phyloP scores from a whole-genome alignment of 2,888 invertebrate genomes.

The Sinelater perroti region DNA sequence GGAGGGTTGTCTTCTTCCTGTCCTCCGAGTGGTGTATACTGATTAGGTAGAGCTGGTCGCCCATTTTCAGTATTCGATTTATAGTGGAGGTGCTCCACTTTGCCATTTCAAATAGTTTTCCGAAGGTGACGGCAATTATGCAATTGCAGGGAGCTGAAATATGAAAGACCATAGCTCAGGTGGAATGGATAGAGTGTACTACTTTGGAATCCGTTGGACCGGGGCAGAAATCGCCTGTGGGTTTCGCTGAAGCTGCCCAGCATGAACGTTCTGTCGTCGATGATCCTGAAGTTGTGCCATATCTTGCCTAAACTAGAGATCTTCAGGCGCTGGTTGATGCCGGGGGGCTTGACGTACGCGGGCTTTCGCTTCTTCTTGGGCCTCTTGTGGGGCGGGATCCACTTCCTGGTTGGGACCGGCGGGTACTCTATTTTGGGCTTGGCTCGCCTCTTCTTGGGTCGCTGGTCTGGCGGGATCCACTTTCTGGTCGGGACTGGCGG shows the following conservation, averaged over 20 bases:
- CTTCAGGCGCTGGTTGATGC: constrained; percentile 49
- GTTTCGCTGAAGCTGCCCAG: constrained; percentile 51
- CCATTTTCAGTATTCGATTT: constrained; percentile 65
- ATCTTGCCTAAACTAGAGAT: constrained; percentile 52
- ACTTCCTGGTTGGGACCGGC: constrained; percentile 54
- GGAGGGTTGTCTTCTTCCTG: constrained; percentile 43
- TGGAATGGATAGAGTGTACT: constrained; percentile 6
- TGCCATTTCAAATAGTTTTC: constrained; percentile 65
- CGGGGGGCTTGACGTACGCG: constrained; percentile 50
- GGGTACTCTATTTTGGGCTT: constrained; percentile 52
- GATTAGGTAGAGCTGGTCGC: constrained; percentile 62
- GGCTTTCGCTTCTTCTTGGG: constrained; percentile 42
- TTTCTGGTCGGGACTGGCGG: constrained; percentile 55
- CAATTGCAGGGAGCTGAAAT: constrained; percentile 59
- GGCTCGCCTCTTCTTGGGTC: constrained; percentile 38
- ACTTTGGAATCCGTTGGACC: constrained; percentile 56
- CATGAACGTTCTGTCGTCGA: constrained; percentile 49
- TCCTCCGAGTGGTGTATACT: constrained; percentile 46
- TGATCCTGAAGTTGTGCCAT: constrained; percentile 53
- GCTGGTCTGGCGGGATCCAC: constrained; percentile 56
- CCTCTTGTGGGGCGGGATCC: constrained; percentile 55
- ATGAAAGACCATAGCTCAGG: background rate
- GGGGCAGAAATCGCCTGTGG: constrained; percentile 50
- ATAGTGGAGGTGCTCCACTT: constrained; percentile 68
- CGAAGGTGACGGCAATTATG: constrained; percentile 66